Evolutionary conservation across 2,797 vertebrate genomes (phyloP), one percentile per base, ranked within the genome.

Genomic region (Nyctalus aviator): DNA sequence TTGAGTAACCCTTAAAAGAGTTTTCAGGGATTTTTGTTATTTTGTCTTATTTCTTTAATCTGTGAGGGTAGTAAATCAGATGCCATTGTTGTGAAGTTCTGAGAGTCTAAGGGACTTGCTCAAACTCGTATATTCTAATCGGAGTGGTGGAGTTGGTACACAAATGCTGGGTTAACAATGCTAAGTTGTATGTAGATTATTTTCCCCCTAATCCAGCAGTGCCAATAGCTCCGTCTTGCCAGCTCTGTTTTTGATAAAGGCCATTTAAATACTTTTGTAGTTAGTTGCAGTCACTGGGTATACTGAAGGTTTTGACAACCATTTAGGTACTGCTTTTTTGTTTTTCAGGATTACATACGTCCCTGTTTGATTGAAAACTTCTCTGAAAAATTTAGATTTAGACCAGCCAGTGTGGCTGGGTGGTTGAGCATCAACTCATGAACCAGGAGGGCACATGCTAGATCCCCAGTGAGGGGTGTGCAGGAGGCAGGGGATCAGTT

Each of bases 11-110:
- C 30, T 77, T 81, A 68, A 9, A 53, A 88, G 53, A 25, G 20
- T 76, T 95, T 89, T 84, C 13, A 73, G 72, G 6, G 10, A 4
- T 66, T 78, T 73, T 25, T 82, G 0, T 79, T 37, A 66, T 57
- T 73, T 78, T 94, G 13, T 86, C 35, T 89, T n/a, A 73, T 92
- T 93, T 94, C 62, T 87, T 0, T 53, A 84, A 82, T 55, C n/a
- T 72, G 6, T 41, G 48, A 72, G 53, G 37, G 1, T 66, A 75
- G 1, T 66, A 75, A 48, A 12, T 53, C 27, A 71, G 55, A 50
- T 82, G 30, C 21, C 20, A 2, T 72, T 32, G 9, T 68, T 76
- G 1, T 82, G 32, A 92, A 87, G 44, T 23, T 41, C n/a, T 27
- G 11, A 82, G 13, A 64, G 44, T 9, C 48, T 57, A 69, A 66